These are phyloP conservation scores for Samia ricini DNA, from an alignment of 1,140 invertebrate species.

Conservation along the genomic window DNA sequence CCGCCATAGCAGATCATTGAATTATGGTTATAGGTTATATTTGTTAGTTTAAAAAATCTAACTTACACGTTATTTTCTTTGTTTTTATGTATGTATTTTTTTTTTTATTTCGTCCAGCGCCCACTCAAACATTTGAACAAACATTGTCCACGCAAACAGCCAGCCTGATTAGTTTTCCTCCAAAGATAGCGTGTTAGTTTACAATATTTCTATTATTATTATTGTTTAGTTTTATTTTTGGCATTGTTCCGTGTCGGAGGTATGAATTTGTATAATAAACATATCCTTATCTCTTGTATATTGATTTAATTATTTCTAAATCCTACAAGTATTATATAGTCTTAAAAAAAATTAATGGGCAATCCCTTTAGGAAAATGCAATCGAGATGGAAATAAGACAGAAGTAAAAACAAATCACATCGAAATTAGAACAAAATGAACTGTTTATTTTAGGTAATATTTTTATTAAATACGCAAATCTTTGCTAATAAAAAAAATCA, in stretches of 20 bases:
- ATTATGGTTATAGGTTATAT: neutral
- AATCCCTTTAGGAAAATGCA: neutral
- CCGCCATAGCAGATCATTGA: neutral
- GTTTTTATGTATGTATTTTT: neutral
- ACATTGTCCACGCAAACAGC: conserved; percentile 17
- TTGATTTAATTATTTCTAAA: conserved; percentile 29
- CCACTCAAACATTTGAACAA: conserved; percentile 3
- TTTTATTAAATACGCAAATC: too few species aligned
- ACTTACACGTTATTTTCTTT: neutral
- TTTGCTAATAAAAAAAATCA: too few species aligned
- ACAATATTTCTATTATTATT: conserved; percentile 50
- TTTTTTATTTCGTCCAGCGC: neutral
- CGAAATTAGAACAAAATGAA: too few species aligned
- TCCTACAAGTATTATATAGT: too few species aligned
- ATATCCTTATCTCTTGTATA: conserved; percentile 66
- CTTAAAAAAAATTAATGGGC: neutral
- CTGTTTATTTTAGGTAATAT: too few species aligned
- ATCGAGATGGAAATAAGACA: too few species aligned
- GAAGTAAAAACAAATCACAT: too few species aligned
- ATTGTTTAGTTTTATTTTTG: conserved; percentile 46
- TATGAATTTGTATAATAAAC: conserved; percentile 75
- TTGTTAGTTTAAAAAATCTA: neutral
- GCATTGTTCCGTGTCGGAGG: conserved; percentile 42
- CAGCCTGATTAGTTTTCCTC: conserved; percentile 68
- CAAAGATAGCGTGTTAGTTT: conserved; percentile 72